phyloP scores from a whole-genome alignment of 2,113 vertebrate genomes.

The Odocoileus hemionus region DNA sequence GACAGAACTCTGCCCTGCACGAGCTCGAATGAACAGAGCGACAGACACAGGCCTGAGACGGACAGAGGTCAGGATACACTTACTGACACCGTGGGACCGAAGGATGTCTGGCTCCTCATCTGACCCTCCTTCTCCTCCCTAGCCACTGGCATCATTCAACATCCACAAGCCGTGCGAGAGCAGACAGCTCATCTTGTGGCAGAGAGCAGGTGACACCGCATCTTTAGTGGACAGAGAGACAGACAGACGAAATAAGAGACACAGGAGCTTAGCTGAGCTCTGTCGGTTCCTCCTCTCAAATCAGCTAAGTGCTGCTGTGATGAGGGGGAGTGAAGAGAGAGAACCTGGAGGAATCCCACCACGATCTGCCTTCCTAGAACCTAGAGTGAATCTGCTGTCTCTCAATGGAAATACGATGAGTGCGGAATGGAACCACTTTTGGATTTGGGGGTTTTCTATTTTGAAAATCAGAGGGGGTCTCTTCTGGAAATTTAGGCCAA shows the following conservation, averaged over 20 bases:
- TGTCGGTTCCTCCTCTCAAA: not conserved
- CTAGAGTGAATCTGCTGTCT: not conserved
- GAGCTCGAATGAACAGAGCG: not conserved
- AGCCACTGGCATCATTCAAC: not conserved
- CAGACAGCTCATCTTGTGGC: not conserved
- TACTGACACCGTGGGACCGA: not conserved
- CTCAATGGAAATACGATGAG: not conserved
- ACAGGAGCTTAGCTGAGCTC: not conserved
- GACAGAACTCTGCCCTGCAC: not conserved
- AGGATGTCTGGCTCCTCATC: not conserved
- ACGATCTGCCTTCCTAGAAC: not conserved
- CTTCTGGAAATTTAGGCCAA: not conserved
- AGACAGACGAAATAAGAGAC: not conserved
- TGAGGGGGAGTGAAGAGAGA: not conserved
- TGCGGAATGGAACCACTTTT: not conserved
- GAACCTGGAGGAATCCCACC: not conserved
- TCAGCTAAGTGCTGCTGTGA: too few relatives aligned
- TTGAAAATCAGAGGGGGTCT: not conserved
- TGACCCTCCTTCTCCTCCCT: not conserved
- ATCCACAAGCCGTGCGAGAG: not conserved
- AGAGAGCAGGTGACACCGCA: not conserved
- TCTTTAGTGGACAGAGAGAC: not conserved
- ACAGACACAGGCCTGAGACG: not conserved
- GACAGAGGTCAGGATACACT: not conserved
- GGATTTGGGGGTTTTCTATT: not conserved